These are phyloP conservation scores for Eulithis testata DNA, from an alignment of 2,888 invertebrate species.

Conservation along the genomic window DNA sequence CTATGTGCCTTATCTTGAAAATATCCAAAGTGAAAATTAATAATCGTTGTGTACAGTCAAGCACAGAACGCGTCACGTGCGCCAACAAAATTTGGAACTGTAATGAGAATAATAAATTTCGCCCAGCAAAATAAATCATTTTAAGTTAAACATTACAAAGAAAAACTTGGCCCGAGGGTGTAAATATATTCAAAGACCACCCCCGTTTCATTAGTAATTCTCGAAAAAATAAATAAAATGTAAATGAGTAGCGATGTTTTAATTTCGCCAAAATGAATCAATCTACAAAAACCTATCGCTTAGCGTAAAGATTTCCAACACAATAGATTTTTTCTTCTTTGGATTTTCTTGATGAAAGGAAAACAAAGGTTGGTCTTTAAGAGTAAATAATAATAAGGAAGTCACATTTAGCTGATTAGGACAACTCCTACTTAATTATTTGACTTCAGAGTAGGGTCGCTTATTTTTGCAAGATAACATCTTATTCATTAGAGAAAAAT, in stretches of 20 bases:
- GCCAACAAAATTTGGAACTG: constrained; percentile 53
- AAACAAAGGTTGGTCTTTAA: not conserved
- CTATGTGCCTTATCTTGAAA: constrained; percentile 15
- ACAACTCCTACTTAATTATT: constrained; percentile 22
- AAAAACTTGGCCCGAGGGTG: constrained; percentile 43
- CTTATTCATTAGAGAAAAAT: constrained; percentile 26
- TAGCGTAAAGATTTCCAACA: not conserved
- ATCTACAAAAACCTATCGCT: not conserved
- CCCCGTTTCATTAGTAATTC: constrained; percentile 39
- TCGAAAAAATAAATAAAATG: constrained; percentile 35
- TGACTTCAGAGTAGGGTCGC: constrained; percentile 12
- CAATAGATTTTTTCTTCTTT: not conserved
- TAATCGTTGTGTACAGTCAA: constrained; percentile 32
- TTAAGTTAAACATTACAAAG: constrained; percentile 47
- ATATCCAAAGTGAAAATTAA: constrained; percentile 37
- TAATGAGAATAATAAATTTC: constrained; percentile 64
- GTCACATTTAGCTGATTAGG: constrained; percentile 22
- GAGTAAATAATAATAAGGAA: constrained; percentile 4
- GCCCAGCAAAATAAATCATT: constrained; percentile 56
- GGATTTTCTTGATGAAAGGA: not conserved
- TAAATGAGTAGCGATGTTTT: constrained; percentile 9
- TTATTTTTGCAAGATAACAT: constrained; percentile 29
- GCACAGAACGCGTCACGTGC: constrained; percentile 53
- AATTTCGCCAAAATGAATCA: not conserved
- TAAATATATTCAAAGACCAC: constrained; percentile 46